Conservation (phyloP, 2,888 invertebrate species). For the Aporophyla nigra region DNA sequence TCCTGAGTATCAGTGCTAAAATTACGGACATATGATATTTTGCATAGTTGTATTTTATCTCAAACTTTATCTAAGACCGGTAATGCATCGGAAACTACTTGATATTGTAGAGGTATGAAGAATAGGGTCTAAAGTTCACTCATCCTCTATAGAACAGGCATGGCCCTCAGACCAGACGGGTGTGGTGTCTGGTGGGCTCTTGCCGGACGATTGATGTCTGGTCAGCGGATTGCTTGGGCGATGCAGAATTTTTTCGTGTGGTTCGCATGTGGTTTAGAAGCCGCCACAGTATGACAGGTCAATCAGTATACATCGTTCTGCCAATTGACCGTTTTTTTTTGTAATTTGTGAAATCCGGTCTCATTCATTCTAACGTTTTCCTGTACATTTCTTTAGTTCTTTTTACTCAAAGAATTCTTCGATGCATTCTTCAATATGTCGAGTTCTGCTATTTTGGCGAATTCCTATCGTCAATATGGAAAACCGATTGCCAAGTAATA, state of each 20-base stretch:
- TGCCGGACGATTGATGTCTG: too few species aligned
- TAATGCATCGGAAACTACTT: not conserved
- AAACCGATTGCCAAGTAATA: conserved; percentile 23
- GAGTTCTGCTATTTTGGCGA: not conserved
- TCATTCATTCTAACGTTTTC: not conserved
- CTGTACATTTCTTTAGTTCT: not conserved
- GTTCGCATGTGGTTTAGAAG: too few species aligned
- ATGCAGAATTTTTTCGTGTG: too few species aligned
- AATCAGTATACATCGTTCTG: too few species aligned
- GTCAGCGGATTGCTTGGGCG: too few species aligned
- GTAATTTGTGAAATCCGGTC: not conserved
- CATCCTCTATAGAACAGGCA: too few species aligned
- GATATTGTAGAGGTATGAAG: too few species aligned
- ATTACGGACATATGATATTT: not conserved
- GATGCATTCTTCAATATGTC: not conserved
- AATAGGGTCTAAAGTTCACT: too few species aligned
- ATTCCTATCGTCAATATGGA: conserved; percentile 15
- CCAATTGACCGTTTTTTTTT: not conserved
- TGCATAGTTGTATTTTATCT: not conserved
- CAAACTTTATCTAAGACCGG: not conserved
- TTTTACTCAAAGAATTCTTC: not conserved
- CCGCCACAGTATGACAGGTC: not conserved
- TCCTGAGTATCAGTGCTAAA: not conserved
- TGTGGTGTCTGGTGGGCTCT: too few species aligned
- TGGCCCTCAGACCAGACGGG: too few species aligned